Conservation (phyloP, 1,140 invertebrate genomes). For the Protaetia brevitarsis region DNA sequence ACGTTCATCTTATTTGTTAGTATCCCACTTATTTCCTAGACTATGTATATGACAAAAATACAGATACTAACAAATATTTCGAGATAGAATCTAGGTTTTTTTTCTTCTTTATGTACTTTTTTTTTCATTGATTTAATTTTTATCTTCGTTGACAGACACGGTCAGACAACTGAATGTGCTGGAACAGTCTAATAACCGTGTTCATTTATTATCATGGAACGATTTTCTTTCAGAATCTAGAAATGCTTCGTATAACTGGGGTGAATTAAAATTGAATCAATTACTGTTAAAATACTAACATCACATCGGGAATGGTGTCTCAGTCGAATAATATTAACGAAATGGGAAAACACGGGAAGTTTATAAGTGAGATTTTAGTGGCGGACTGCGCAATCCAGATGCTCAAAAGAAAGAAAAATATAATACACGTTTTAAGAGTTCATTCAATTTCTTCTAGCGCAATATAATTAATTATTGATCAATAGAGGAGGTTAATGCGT, state of each 20-base stretch:
- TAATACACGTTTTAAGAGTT: background rate
- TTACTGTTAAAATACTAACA: too few species aligned
- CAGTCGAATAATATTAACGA: too few species aligned
- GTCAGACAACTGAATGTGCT: too few species aligned
- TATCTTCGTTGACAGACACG: conserved; percentile 12
- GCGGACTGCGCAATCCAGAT: too few species aligned
- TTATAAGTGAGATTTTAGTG: too few species aligned
- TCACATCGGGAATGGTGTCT: too few species aligned
- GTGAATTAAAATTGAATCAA: too few species aligned
- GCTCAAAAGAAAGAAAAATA: conserved; percentile 3
- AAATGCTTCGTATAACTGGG: too few species aligned
- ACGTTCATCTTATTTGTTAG: conserved; percentile 21
- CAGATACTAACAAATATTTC: conserved; percentile 15
- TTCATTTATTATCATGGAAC: too few species aligned
- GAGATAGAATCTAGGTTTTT: background rate
- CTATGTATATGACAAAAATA: conserved; percentile 3
- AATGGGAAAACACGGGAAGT: too few species aligned
- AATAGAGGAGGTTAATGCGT: background rate
- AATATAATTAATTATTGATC: background rate
- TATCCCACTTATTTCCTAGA: background rate
- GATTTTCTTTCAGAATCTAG: too few species aligned
- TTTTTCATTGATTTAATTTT: background rate
- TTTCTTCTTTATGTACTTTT: background rate
- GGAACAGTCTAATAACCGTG: too few species aligned
- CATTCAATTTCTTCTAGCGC: conserved; percentile 13